Conservation (phyloP, 2,888 invertebrate genomes). For the Lasioglossum marginatum region DNA sequence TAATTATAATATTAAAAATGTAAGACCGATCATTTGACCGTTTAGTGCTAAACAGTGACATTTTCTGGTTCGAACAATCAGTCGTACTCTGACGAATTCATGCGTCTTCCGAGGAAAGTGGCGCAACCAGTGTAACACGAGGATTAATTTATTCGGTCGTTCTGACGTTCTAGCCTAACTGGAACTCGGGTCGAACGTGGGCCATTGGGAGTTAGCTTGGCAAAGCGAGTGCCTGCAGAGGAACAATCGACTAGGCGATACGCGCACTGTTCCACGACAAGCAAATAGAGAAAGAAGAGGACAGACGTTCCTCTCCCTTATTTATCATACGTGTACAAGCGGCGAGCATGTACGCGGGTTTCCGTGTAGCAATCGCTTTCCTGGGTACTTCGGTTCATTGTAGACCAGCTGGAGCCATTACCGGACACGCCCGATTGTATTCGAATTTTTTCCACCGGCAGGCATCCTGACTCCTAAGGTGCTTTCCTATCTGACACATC, state of each 20-base stretch:
- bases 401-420: constrained; percentile 59
- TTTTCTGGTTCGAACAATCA: background rate
- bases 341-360: constrained; percentile 53
- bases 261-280: constrained; percentile 36
- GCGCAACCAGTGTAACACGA: background rate
- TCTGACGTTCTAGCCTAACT: background rate
- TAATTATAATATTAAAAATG: too few relatives aligned
- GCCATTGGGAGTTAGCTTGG: background rate
- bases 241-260: constrained; percentile 48
- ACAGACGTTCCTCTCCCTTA: constrained; percentile 57
- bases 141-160: background rate
- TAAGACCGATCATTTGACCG: too few relatives aligned
- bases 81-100: background rate
- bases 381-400: constrained; percentile 52
- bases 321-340: constrained; percentile 63
- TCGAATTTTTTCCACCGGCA: constrained; percentile 44
- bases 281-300: constrained; percentile 53
- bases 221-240: constrained; percentile 22
- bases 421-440: constrained; percentile 60
- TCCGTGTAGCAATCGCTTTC: constrained; percentile 60
- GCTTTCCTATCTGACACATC: constrained; percentile 33
- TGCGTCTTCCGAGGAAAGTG: background rate
- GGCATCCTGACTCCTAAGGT: constrained; percentile 33
- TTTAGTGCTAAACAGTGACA: background rate
- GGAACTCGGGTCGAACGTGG: background rate